Evolutionary conservation across 2,797 vertebrate genomes (phyloP).

Genomic region (Molossus alvarezi): DNA sequence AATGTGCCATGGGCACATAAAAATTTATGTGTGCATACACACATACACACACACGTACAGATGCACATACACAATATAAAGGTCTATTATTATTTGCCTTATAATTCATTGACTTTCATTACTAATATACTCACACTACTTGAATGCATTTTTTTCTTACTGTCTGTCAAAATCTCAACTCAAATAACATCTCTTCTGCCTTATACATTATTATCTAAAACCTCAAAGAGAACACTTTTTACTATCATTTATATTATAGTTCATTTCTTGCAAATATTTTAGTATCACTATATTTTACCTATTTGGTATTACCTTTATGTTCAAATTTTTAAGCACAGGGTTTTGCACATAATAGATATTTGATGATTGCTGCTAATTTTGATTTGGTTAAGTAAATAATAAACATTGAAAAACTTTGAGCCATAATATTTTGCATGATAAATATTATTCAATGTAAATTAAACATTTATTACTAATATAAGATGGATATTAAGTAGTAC

Average conservation of each 20-base stretch:
- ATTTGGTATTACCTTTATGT: not conserved
- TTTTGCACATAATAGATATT: not conserved
- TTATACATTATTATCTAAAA: not conserved
- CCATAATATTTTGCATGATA: not conserved
- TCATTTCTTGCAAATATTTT: not conserved
- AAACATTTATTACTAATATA: not conserved
- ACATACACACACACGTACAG: not conserved
- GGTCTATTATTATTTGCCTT: not conserved
- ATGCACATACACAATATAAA: not conserved
- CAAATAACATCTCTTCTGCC: not conserved
- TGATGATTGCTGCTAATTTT: not conserved
- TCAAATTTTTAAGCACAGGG: not conserved
- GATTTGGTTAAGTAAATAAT: not conserved
- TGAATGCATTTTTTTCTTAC: not conserved
- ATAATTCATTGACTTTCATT: not conserved
- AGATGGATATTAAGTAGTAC: not conserved
- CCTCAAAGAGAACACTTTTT: not conserved
- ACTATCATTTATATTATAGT: not conserved
- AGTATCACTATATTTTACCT: not conserved
- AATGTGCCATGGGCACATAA: not conserved
- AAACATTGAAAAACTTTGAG: not conserved
- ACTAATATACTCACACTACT: not conserved
- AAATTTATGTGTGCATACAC: not conserved
- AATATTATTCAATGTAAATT: not conserved
- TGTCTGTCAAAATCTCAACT: not conserved